Evolutionary conservation across 2,888 invertebrate species (phyloP), one percentile per base, ranked within the genome.

Genomic region (Dryomyza anilis): DNA sequence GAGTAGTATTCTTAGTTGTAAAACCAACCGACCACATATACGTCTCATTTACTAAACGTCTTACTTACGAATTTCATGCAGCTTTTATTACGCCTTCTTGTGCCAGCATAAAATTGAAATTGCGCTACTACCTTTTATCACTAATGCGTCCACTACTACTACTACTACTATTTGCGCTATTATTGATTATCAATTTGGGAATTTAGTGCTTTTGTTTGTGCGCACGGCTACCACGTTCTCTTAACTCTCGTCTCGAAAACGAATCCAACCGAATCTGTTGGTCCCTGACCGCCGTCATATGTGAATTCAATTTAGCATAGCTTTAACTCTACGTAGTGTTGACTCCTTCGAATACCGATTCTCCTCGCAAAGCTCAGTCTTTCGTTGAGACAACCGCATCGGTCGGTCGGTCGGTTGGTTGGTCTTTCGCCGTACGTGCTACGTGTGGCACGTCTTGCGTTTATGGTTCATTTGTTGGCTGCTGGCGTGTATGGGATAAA

Each of bases 141-240:
- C 39, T 12, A 39, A 6, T 39, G 39, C 12, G 7, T n/a, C 12
- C 39, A n/a, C 14, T 12, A 39, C 39, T n/a, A n/a, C n/a, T n/a
- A n/a, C n/a, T n/a, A n/a, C n/a, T n/a, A n/a, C n/a, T n/a, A n/a
- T n/a, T n/a, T 1, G n/a, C 14, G 39, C 56, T 21, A 61, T 69
- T 81, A 82, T 81, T 81, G 81, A 81, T 82, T 81, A 81, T 79
- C 81, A 79, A 82, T 81, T 81, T 80, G 81, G 81, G 81, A 81
- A 77, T 80, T 65, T 52, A 58, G 46, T 60, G 59, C 63, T 50
- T 60, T 68, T 53, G 53, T 33, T 65, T 69, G 63, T 33, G 64
- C 23, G 64, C 10, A 53, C n/a, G n/a, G n/a, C n/a, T 27, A 60
- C 50, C 57, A 57, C 45, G 62, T 65, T 65, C 48, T 48, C 58